phyloP scores from a whole-genome alignment of 1,140 invertebrate species.

The Cyrtorhinus lividipennis region DNA sequence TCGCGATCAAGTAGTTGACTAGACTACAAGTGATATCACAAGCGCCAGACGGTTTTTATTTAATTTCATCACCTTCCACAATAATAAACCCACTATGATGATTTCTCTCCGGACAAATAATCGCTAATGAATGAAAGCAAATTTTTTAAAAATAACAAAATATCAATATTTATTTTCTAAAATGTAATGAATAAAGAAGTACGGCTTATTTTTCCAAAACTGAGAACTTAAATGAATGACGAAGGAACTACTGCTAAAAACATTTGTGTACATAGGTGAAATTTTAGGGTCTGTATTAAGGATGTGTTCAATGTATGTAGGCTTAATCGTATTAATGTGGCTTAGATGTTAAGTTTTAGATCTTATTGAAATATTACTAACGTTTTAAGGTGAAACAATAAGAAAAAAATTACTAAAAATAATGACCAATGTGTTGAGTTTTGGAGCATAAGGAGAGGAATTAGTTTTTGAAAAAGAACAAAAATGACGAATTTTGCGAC shows the following conservation, averaged over 20 bases:
- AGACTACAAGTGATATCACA: not conserved
- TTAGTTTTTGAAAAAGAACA: not conserved
- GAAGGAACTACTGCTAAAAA: not conserved
- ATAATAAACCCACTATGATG: not conserved
- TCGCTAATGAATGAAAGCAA: not conserved
- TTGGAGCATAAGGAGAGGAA: conserved; percentile 1
- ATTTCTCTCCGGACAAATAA: too few relatives aligned
- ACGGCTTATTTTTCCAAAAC: conserved; percentile 18
- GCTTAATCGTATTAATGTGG: conserved; percentile 19
- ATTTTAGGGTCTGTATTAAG: conserved; percentile 18
- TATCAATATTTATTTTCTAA: conserved; percentile 20
- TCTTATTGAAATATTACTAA: not conserved
- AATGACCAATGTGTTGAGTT: conserved; percentile 21
- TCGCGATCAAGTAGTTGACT: not conserved
- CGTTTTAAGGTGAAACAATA: not conserved
- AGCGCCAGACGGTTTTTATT: not conserved
- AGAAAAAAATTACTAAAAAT: not conserved
- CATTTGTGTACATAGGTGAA: conserved; percentile 5
- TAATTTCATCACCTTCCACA: not conserved
- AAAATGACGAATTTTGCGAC: not conserved
- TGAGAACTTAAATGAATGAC: conserved; percentile 5
- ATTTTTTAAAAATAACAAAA: not conserved
- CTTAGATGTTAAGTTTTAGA: conserved; percentile 12
- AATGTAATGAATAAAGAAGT: conserved; percentile 4
- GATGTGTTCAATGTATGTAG: conserved; percentile 22